phyloP scores from a whole-genome alignment of 2,113 vertebrate genomes.

The rabbit (Oryctolagus cuniculus) region DNA sequence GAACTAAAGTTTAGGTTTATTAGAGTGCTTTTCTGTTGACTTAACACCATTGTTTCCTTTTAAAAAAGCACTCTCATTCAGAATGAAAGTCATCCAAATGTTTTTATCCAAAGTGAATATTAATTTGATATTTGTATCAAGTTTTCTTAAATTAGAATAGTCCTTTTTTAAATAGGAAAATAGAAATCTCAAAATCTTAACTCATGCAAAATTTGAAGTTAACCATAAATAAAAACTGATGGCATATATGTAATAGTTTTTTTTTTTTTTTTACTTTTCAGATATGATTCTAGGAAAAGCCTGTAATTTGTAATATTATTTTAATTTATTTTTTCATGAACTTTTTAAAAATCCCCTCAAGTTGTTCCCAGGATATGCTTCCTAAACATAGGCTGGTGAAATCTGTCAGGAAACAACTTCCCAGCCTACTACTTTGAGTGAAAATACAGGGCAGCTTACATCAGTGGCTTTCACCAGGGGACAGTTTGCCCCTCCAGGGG shows the following conservation, averaged over 20 bases:
- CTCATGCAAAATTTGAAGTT: conserved; percentile 36
- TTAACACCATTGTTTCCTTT: background rate
- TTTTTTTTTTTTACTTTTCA: background rate
- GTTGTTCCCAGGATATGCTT: background rate
- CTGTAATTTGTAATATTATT: background rate
- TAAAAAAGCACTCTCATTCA: conserved; percentile 34
- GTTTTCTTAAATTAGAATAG: conserved; percentile 51
- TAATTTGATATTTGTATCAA: conserved; percentile 37
- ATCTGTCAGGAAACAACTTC: background rate
- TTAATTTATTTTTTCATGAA: background rate
- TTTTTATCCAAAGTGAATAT: conserved; percentile 42
- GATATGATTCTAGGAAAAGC: conserved; percentile 11
- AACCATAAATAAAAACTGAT: conserved; percentile 2
- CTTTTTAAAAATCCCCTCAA: too few species aligned
- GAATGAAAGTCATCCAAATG: conserved; percentile 22
- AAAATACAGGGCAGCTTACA: background rate
- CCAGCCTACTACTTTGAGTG: background rate
- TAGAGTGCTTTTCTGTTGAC: background rate
- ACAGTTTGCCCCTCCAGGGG: background rate
- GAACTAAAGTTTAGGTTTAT: conserved; percentile 26
- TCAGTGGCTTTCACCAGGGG: background rate
- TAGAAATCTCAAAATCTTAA: conserved; percentile 31
- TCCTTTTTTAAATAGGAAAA: conserved; percentile 36
- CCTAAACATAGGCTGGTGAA: background rate
- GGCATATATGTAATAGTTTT: background rate